phyloP scores from a whole-genome alignment of 92 coral and sea anemone species.

The Epizoanthus stellaris region DNA sequence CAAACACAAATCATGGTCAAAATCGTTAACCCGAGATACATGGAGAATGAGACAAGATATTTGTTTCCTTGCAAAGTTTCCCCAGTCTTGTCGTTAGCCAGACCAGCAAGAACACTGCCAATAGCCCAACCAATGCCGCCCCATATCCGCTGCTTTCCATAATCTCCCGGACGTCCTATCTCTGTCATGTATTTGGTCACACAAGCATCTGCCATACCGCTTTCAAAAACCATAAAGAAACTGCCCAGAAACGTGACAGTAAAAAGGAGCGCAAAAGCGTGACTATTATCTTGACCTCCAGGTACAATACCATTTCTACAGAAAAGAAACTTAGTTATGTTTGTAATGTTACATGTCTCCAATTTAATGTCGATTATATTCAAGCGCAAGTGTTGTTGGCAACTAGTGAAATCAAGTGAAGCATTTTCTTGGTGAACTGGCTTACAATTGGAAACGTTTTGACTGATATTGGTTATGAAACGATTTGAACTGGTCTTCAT shows the following conservation, averaged over 20 bases:
- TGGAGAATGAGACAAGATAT: conserved; percentile 54
- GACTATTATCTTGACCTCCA: background rate
- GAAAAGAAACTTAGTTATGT: background rate
- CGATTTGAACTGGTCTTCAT: background rate
- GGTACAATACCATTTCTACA: background rate
- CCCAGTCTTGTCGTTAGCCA: conserved; percentile 53
- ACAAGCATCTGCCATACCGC: conserved; percentile 37
- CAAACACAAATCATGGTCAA: conserved; percentile 30
- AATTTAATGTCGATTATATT: background rate
- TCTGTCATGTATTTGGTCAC: conserved; percentile 27
- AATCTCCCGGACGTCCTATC: conserved; percentile 38
- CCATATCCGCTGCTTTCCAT: conserved; percentile 42
- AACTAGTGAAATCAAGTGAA: conserved; percentile 10
- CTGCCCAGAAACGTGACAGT: conserved; percentile 7
- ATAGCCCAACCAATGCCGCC: conserved; percentile 37
- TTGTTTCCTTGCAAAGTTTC: conserved; percentile 27
- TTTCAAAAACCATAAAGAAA: conserved; percentile 20
- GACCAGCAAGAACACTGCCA: conserved; percentile 49
- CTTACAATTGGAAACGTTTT: background rate
- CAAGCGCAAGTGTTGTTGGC: background rate
- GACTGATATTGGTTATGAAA: background rate
- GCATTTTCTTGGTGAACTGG: background rate
- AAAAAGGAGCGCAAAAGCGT: conserved; percentile 2
- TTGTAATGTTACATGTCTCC: background rate
- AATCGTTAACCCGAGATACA: conserved; percentile 39